Evolutionary conservation across 2,797 vertebrate species (phyloP).

Genomic region (Chelon auratus): DNA sequence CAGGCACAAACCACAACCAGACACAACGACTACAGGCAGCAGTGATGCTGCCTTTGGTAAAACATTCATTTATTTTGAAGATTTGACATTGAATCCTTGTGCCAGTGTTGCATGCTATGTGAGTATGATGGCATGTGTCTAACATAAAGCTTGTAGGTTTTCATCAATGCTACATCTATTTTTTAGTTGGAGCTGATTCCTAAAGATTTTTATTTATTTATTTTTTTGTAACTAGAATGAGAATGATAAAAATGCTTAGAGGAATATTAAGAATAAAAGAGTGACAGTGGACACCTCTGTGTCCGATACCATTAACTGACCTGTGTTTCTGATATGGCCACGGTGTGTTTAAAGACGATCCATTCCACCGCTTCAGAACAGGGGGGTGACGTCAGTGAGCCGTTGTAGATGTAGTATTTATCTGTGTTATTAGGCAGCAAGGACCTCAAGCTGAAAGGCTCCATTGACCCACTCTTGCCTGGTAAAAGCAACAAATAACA

Average conservation of each 20-base stretch:
- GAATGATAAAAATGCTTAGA: neutral
- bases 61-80: neutral
- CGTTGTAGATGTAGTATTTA: conserved; percentile 97
- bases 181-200: neutral
- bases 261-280: neutral
- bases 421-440: conserved; percentile 92
- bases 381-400: conserved; percentile 92
- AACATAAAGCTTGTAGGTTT: conserved; percentile 3
- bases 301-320: conserved; percentile 53
- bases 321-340: conserved; percentile 91
- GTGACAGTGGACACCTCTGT: neutral
- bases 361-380: conserved; percentile 95
- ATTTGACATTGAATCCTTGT: neutral
- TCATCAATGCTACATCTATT: neutral
- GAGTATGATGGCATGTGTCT: neutral
- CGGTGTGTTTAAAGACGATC: conserved; percentile 94
- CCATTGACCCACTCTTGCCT: conserved; percentile 91
- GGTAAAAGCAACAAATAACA: conserved; percentile 7
- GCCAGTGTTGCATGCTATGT: neutral
- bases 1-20: conserved; percentile 7
- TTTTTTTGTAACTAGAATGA: too few species aligned
- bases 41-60: neutral
- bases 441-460: conserved; percentile 87
- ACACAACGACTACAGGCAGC: conserved; percentile 22
- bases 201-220: conserved; percentile 3